phyloP scores from a whole-genome alignment of 2,113 vertebrate genomes.

The Grantiella picta region DNA sequence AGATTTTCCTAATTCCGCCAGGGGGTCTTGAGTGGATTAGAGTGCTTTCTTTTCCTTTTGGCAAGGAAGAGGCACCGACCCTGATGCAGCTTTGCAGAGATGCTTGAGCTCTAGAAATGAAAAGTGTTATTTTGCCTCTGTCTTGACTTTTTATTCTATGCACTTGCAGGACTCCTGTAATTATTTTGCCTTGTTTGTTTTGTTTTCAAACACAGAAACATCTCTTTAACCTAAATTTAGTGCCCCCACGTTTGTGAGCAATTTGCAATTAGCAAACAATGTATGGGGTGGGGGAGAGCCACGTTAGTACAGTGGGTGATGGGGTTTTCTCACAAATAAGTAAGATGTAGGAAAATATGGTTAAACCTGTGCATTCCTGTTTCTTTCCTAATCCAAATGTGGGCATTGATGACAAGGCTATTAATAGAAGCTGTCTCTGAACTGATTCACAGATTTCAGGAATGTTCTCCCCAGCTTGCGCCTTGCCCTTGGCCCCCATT shows the following conservation, averaged over 20 bases:
- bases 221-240: not conserved
- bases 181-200: conserved; percentile 37
- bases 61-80: not conserved
- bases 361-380: not conserved
- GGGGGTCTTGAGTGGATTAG: not conserved
- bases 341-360: not conserved
- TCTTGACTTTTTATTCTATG: not conserved
- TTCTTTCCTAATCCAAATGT: not conserved
- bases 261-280: not conserved
- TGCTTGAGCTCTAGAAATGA: not conserved
- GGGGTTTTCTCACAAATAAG: not conserved
- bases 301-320: not conserved
- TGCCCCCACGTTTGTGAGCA: not conserved
- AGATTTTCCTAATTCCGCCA: not conserved
- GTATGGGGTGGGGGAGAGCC: not conserved
- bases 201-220: not conserved
- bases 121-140: not conserved
- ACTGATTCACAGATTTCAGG: not conserved
- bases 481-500: accelerated
- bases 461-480: not conserved
- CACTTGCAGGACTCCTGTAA: not conserved
- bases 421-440: not conserved
- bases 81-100: not conserved
- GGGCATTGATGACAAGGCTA: not conserved
- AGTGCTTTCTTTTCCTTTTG: not conserved